Conservation (phyloP, 2,113 vertebrate genomes). For the Scalopus aquaticus region DNA sequence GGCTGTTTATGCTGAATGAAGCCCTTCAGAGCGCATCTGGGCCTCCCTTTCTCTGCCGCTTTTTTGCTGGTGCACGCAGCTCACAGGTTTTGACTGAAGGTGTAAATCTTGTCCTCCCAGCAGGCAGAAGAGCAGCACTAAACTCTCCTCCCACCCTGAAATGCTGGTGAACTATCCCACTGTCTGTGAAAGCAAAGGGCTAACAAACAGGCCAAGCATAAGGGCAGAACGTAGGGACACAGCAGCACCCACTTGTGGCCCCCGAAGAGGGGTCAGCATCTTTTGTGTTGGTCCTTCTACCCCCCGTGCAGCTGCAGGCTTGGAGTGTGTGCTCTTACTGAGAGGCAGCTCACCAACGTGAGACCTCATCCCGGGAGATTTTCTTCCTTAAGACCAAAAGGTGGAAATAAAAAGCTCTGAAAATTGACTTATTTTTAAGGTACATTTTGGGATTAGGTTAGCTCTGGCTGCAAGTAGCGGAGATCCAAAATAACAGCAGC, state of each 20-base stretch:
- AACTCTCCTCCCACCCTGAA: neutral
- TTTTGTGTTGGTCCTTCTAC: neutral
- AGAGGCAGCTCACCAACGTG: neutral
- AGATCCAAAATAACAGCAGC: neutral
- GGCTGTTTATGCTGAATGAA: conserved; percentile 67
- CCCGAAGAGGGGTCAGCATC: neutral
- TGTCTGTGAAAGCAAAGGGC: neutral
- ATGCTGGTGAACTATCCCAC: neutral
- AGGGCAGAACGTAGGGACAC: neutral
- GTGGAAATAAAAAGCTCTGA: neutral
- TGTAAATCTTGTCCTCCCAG: conserved; percentile 27
- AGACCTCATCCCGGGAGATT: neutral
- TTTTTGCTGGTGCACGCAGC: neutral
- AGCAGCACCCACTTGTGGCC: rapidly evolving
- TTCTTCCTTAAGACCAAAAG: neutral
- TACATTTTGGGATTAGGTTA: neutral
- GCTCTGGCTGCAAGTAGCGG: neutral
- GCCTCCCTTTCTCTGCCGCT: conserved; percentile 14
- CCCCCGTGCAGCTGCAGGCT: neutral
- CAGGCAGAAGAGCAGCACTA: neutral
- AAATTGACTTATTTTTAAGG: conserved; percentile 8
- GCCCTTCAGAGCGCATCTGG: conserved; percentile 19
- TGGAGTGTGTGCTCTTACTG: neutral
- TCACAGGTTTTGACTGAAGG: conserved; percentile 24
- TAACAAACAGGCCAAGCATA: neutral